Base-by-base conservation (phyloP, 2,113 vertebrate species). In the Tamias sibiricus region DNA sequence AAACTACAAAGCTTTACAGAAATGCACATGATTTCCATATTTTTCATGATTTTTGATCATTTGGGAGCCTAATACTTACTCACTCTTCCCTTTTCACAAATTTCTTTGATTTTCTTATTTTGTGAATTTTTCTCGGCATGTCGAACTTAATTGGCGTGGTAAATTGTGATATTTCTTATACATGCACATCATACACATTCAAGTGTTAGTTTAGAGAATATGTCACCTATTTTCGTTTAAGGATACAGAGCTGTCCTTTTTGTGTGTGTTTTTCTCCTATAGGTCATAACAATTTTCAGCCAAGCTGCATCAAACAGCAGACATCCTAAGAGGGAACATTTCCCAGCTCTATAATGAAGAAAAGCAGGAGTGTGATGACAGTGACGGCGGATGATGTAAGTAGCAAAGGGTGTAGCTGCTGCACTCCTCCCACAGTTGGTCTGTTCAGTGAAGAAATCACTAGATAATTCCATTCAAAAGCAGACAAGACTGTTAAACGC, bases 321-420 rank as follows among this genome's bases (percentile, higher is more conserved):
- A 37, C 19, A 47, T 84, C 68, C 76, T 47, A 0, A 0, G 22
- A 1, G 40, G 94, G 80, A 54, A 59, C 49, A 0, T 68, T 96
- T 59, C 64, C 14, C 62, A 44, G 75, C 32, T 96, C 9, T 6
- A 98, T 88, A 92, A 99, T 99, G 99, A 99, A 99, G 99, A 99
- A 99, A 96, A 99, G 99, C 98, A 98, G 99, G 97, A 99, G 99
- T 97, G 99, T 99, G 86, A 99, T 99, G 98, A 96, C 99, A 6
- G 99, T 99, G 87, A 98, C 99, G 9, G 98, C 99, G 35, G 98
- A 99, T 77, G 99, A 99, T 68, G 99, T 99, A 98, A 99, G 99
- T 97, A 89, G 96, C 74, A 20, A 32, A 59, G 88, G 10, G 37
- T 3, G 4, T 8, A 32, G 22, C 0, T 91, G 44, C 3, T 1